A percentile compares a stretch with the other conserved stretches of the same genome.
Conservation (phyloP, 1,140 invertebrate genomes). For the Plodia interpunctella region DNA sequence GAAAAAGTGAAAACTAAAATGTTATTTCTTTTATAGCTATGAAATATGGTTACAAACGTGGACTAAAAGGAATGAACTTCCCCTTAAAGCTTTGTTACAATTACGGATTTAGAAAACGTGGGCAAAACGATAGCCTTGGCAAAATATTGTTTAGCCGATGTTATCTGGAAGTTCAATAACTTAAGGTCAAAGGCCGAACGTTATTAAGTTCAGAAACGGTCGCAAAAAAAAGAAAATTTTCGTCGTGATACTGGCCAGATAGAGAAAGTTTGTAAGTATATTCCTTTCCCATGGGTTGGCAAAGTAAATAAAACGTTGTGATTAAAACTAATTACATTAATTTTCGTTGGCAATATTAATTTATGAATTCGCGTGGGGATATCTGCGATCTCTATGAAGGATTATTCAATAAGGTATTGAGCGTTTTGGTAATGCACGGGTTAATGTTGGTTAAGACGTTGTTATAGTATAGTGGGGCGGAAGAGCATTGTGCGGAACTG, state of each 20-base stretch:
- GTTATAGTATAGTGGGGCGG: background rate
- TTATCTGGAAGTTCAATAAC: slow-evolving; percentile 2
- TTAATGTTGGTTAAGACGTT: slow-evolving; percentile 4
- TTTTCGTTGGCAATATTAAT: slow-evolving; percentile 4
- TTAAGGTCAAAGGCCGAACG: background rate
- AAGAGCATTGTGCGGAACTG: background rate
- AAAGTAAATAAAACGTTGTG: background rate
- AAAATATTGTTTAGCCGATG: background rate
- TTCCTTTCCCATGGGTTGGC: background rate
- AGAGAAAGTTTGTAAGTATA: background rate
- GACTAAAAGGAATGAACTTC: no score
- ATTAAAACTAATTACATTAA: slow-evolving; percentile 1
- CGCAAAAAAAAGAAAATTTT: background rate
- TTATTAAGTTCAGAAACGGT: background rate
- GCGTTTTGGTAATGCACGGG: background rate
- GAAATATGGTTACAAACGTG: no score
- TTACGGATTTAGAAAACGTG: no score
- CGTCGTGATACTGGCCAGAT: background rate
- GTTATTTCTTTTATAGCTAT: no score
- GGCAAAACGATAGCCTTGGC: background rate
- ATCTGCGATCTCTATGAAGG: slow-evolving; percentile 2
- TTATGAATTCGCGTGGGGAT: background rate
- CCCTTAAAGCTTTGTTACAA: no score
- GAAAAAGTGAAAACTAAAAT: no score
- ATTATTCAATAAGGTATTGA: slow-evolving; percentile 6